A percentile compares a stretch with the other conserved stretches of the same genome.
Conservation (phyloP, 2,797 vertebrate genomes). For the Enteromius trimaculatus region DNA sequence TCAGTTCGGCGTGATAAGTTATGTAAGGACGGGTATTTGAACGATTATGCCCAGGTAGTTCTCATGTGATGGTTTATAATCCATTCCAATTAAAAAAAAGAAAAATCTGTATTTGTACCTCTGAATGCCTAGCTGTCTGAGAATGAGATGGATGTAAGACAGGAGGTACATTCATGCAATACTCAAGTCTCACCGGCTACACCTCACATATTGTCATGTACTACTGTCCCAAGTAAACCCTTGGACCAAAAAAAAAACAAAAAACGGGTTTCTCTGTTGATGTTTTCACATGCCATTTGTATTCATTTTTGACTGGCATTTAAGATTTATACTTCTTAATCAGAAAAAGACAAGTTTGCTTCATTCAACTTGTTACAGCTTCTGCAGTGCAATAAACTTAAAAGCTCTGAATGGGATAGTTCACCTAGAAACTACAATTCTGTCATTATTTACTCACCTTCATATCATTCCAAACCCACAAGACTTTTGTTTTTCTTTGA, state of each 20-base stretch:
- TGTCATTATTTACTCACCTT: background rate
- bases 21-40: background rate
- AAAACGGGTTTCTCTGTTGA: slow-evolving; percentile 16
- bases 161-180: slow-evolving; percentile 44
- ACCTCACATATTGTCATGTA: slow-evolving; percentile 48
- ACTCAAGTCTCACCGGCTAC: slow-evolving; percentile 40
- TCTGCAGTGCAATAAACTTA: background rate
- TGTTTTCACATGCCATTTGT: background rate
- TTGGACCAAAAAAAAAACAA: slow-evolving; percentile 55
- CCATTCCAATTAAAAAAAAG: background rate
- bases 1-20: background rate
- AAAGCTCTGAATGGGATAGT: background rate
- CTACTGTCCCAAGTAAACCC: slow-evolving; percentile 58
- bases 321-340: background rate
- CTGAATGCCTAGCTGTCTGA: slow-evolving; percentile 19
- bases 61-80: background rate
- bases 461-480: background rate
- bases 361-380: background rate
- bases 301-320: background rate
- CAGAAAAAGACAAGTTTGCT: background rate
- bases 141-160: background rate
- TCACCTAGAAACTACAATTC: background rate
- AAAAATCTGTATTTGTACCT: slow-evolving; percentile 17
- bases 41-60: background rate
- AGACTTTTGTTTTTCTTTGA: background rate